Base-by-base conservation (phyloP, 2,113 vertebrate species). In the Buteo buteo region DNA sequence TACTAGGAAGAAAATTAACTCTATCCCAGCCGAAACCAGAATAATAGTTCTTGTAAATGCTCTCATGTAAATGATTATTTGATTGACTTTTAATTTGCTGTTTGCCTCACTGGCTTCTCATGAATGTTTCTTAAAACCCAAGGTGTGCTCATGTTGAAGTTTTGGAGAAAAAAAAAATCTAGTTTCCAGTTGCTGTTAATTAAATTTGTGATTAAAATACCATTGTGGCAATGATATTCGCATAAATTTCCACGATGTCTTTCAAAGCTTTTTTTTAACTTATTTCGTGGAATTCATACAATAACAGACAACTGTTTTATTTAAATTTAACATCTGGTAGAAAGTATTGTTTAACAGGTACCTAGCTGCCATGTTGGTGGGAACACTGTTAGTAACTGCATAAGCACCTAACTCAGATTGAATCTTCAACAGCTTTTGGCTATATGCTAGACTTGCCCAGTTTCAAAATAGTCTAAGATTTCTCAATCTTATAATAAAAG, bases 241-340 rank as follows among this genome's bases (percentile, higher is more conserved):
- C 26, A 55, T 42, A 47, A 34, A 58, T 47, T 64, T 69, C 61
- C 18, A 24, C 0, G 1, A 6, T 49, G 16, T 55, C 36, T 57
- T 86, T 29, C 18, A 67, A 49, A 64, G 29, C 2, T n/a, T 36
- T 57, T 69, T 76, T 55, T 15, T 9, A 20, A 49, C 10, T 55
- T 79, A 32, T 47, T 94, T 87, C 47, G 2, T 24, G 3, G 5
- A 54, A 65, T 49, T 84, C 29, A 26, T 58, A 45, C 84, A 66
- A 66, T 55, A 22, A 13, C 0, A 42, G 16, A 16, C 1, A 29
- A 29, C 7, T 36, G 1, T 66, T 66, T 71, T 36, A 34, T n/a
- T 72, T 69, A 65, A 88, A 80, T 86, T 7, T 62, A 32, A n/a
- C 18, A 47, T 5, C 22, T 64, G 10, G 13, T 49, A 45, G 24